A percentile compares a stretch with the other conserved stretches of the same genome.
Conservation (phyloP, 2,113 vertebrate genomes). For the Triplophysa dalaica region DNA sequence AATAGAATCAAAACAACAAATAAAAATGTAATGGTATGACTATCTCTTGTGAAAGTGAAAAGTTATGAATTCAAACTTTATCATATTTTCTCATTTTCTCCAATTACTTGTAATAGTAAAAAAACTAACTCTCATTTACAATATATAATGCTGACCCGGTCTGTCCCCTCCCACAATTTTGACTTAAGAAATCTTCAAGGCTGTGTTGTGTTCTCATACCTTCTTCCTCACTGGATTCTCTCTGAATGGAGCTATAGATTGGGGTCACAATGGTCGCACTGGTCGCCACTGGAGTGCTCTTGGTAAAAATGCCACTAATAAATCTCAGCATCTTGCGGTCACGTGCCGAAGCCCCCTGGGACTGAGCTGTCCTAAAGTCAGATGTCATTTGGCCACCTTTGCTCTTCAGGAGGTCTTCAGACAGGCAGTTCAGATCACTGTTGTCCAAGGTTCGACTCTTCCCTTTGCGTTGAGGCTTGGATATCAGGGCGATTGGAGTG, state of each 20-base stretch:
- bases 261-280: constrained; percentile 68
- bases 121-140: not conserved
- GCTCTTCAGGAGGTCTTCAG: constrained; percentile 74
- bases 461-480: constrained; percentile 82
- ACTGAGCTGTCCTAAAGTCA: constrained; percentile 60
- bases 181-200: not conserved
- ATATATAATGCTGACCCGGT: not conserved
- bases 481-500: constrained; percentile 56
- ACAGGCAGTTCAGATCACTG: constrained; percentile 86
- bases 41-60: not conserved
- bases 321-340: constrained; percentile 96
- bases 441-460: constrained; percentile 95
- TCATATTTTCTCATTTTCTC: not conserved
- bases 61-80: not conserved
- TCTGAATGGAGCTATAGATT: constrained; percentile 73
- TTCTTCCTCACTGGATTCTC: constrained; percentile 80
- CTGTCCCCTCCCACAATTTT: not conserved
- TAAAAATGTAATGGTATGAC: not conserved
- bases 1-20: not conserved
- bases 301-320: constrained; percentile 96
- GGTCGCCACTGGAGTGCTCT: constrained; percentile 81
- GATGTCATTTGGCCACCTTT: constrained; percentile 62
- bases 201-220: constrained; percentile 62
- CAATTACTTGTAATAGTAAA: not conserved
- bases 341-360: constrained; percentile 79